Base-by-base conservation (phyloP, 2,888 invertebrate species). In the Apocheima hispidaria region DNA sequence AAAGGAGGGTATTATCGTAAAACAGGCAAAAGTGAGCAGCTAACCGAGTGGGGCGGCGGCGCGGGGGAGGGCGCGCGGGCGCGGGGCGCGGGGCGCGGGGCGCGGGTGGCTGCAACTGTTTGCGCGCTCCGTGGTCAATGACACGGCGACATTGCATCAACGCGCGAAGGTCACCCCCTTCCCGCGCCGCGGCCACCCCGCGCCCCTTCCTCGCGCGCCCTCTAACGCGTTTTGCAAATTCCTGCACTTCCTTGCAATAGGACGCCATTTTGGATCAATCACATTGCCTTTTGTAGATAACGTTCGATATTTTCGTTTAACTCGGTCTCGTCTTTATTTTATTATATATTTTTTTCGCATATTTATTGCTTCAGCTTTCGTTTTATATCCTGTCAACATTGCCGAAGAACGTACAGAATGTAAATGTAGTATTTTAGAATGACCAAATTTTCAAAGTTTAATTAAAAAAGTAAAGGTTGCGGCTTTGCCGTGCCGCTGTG, bases 61-160 rank as follows among this genome's bases (percentile, higher is more conserved):
- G 26, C 9, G 9, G 26, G 23, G 64, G 65, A 64, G 63, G 58
- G 62, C 68, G 72, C 74, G 60, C 67, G 60, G 72, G 65, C 66
- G 68, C 64, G 65, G 69, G 63, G 71, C 54, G 74, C 58, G 72
- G 65, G n/a, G 73, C 52, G 72, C 69, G 74, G 68, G 69, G 68
- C 65, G 79, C 74, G 79, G 74, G 74, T 68, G 70, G 73, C 69
- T 79, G 74, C 70, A 70, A 70, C 70, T 70, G 70, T 70, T 70
- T 70, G 70, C 69, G 68, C 69, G 69, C 69, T 68, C 68, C 65
- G 63, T 70, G 70, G 70, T 70, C 92, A 92, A 92, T 92, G 92
- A 92, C 92, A 91, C 86, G 84, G 90, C 90, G 92, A 92, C 92
- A 90, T 91, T 91, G 92, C 70, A 70, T 70, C 70, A 70, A 70